phyloP scores from a whole-genome alignment of 2,888 invertebrate genomes.

The Thereva unica region DNA sequence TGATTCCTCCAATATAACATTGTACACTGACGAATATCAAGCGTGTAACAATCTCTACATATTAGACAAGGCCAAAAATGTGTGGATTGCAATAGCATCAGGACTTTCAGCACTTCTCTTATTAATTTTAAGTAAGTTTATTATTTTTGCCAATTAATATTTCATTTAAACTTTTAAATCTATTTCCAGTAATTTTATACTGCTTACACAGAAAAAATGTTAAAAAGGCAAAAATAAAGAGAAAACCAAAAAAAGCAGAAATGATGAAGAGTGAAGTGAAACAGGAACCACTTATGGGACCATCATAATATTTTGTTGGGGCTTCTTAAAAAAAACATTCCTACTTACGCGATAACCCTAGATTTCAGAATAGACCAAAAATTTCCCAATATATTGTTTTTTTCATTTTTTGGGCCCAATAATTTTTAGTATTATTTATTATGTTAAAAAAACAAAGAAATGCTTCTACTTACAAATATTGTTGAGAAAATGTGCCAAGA shows the following conservation, averaged over 20 bases:
- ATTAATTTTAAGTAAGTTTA: conserved; percentile 30
- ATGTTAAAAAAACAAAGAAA: no score
- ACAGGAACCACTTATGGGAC: conserved; percentile 20
- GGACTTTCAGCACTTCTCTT: conserved; percentile 19
- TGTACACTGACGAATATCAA: conserved; percentile 19
- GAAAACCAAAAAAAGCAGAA: conserved; percentile 10
- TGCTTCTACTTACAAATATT: no score
- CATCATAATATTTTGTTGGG: conserved; percentile 2
- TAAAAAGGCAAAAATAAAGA: neutral
- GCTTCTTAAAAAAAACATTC: neutral
- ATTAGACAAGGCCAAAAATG: conserved; percentile 25
- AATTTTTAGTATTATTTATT: no score
- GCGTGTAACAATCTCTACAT: conserved; percentile 16
- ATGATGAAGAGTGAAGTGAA: neutral
- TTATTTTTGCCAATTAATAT: neutral
- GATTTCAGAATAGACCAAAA: neutral
- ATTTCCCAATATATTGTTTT: neutral
- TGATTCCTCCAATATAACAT: conserved; percentile 18
- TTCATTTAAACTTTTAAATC: neutral
- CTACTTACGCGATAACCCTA: neutral
- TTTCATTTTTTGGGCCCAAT: no score
- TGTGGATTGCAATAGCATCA: conserved; percentile 26
- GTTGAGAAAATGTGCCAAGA: no score
- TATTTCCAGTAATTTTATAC: conserved; percentile 11
- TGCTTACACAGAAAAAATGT: conserved; percentile 2